phyloP scores from a whole-genome alignment of 1,140 invertebrate genomes.

The Heliconius himera region DNA sequence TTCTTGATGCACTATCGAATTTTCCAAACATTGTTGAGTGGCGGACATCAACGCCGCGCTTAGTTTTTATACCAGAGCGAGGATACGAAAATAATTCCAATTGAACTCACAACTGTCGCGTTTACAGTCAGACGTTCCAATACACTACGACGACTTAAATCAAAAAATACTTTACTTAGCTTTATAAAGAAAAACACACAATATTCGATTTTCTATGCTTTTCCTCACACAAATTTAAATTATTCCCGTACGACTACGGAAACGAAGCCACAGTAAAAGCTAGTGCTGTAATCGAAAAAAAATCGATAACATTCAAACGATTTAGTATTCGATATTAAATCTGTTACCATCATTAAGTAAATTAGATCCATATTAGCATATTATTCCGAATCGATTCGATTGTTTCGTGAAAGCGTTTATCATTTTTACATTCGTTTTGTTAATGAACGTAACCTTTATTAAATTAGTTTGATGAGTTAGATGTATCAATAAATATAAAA shows the following conservation, averaged over 20 bases:
- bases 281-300: background rate
- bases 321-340: background rate
- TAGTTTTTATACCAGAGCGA: too few relatives aligned
- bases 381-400: slow-evolving; percentile 41
- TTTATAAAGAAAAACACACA: too few relatives aligned
- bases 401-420: slow-evolving; percentile 54
- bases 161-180: too few relatives aligned
- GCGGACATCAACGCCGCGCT: too few relatives aligned
- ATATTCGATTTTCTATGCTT: too few relatives aligned
- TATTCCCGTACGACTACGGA: too few relatives aligned
- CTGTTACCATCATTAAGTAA: slow-evolving; percentile 7
- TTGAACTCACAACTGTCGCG: too few relatives aligned
- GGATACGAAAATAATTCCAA: too few relatives aligned
- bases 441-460: background rate
- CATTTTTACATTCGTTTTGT: slow-evolving; percentile 33
- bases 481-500: background rate
- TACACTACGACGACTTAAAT: background rate
- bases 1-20: too few relatives aligned
- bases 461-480: background rate
- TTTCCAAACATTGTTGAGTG: too few relatives aligned
- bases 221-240: too few relatives aligned
- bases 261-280: too few relatives aligned
- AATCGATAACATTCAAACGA: background rate
- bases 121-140: background rate
- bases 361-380: background rate